These are phyloP conservation scores for Motacilla alba DNA, from an alignment of 2,113 vertebrate species.

Conservation along the genomic window DNA sequence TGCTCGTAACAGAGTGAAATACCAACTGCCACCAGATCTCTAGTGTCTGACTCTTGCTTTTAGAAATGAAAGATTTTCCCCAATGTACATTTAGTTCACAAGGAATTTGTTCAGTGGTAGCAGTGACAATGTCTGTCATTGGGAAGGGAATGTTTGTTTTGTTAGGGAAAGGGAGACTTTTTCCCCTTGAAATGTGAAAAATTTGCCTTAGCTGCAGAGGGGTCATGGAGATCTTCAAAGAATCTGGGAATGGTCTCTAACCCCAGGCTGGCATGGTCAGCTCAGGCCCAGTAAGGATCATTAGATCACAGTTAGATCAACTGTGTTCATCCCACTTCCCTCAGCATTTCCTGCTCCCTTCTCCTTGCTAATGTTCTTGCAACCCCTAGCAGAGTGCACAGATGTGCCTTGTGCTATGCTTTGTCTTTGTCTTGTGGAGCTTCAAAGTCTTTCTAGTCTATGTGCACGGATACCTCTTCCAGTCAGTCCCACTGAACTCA, in stretches of 20 bases:
- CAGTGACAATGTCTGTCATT: background rate
- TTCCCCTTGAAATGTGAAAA: background rate
- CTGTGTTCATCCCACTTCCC: background rate
- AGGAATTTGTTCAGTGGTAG: background rate
- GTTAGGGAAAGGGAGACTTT: background rate
- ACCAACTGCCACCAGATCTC: background rate
- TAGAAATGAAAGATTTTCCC: background rate
- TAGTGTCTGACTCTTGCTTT: fast-evolving
- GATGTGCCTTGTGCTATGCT: fast-evolving
- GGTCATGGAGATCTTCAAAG: background rate
- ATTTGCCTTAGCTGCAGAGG: background rate
- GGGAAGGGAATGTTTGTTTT: background rate
- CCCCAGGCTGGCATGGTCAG: background rate
- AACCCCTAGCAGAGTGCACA: background rate
- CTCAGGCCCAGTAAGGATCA: background rate
- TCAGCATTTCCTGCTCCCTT: background rate
- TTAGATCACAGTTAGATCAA: background rate
- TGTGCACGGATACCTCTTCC: background rate
- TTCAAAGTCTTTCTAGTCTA: background rate
- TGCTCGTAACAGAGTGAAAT: background rate
- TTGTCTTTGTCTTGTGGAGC: background rate
- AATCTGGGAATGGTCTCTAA: background rate
- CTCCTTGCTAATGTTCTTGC: background rate
- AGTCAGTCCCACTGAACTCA: background rate
- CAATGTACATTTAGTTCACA: background rate